Evolutionary conservation across 2,888 invertebrate species (phyloP).

Genomic region (Griposia aprilina): DNA sequence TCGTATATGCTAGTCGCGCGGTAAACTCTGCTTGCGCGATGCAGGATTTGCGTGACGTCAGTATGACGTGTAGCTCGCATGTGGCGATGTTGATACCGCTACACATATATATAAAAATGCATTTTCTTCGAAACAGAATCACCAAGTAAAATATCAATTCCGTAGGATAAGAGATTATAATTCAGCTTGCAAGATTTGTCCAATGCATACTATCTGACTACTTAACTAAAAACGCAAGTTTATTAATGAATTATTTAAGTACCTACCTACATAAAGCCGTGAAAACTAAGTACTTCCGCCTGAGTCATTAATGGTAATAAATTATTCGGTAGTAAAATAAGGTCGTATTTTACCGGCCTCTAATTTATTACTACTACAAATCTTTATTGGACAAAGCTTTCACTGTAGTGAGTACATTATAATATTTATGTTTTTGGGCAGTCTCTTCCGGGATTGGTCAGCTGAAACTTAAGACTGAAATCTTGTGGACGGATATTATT

Average conservation of each 20-base stretch:
- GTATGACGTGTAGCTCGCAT: too few species aligned
- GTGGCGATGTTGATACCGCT: too few species aligned
- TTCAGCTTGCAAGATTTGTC: too few species aligned
- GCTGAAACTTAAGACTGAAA: background rate
- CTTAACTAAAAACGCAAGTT: too few species aligned
- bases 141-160: too few species aligned
- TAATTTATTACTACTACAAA: constrained; percentile 61
- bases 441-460: constrained; percentile 13
- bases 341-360: constrained; percentile 41
- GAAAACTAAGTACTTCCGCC: constrained; percentile 39
- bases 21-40: too few species aligned
- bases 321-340: constrained; percentile 59
- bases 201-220: too few species aligned
- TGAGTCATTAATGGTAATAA: constrained; percentile 57
- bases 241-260: background rate
- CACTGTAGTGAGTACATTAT: constrained; percentile 28
- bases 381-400: constrained; percentile 51
- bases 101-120: too few species aligned
- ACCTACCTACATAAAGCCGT: constrained; percentile 15
- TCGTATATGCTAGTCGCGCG: too few species aligned
- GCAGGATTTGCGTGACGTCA: too few species aligned
- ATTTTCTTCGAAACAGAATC: too few species aligned
- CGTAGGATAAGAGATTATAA: too few species aligned
- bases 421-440: constrained; percentile 18
- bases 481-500: background rate